phyloP scores from a whole-genome alignment of 2,797 vertebrate species.

The Geotrypetes seraphini region DNA sequence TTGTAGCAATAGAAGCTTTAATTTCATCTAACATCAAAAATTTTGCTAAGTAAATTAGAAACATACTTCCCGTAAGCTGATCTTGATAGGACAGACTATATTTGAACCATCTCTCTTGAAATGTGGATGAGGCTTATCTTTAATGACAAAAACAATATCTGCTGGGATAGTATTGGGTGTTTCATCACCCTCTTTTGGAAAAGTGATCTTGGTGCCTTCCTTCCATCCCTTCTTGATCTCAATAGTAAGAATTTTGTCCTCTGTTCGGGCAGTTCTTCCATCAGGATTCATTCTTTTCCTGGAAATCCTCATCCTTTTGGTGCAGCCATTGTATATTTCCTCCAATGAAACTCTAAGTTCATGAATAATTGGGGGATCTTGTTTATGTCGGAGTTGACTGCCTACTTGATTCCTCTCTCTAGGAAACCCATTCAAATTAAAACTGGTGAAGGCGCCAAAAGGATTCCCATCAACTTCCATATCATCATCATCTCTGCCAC shows the following conservation, averaged over 20 bases:
- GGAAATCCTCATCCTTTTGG: conserved; percentile 96
- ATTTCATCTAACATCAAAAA: too few species aligned
- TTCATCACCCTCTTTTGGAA: conserved; percentile 93
- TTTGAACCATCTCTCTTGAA: conserved; percentile 94
- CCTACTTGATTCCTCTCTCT: conserved; percentile 80
- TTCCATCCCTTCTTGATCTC: conserved; percentile 98
- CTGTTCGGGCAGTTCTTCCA: conserved; percentile 79
- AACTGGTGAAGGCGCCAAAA: conserved; percentile 81
- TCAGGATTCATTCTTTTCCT: conserved; percentile 88
- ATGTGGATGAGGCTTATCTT: conserved; percentile 91
- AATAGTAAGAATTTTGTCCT: conserved; percentile 95
- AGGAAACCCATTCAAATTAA: conserved; percentile 89
- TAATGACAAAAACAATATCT: conserved; percentile 95
- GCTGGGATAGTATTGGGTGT: conserved; percentile 83
- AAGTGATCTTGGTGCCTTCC: conserved; percentile 97
- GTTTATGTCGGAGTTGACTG: conserved; percentile 74
- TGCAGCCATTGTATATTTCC: conserved; percentile 91
- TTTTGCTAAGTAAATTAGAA: neutral
- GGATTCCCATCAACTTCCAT: conserved; percentile 90
- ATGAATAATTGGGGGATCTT: conserved; percentile 91
- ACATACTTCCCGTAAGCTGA: conserved; percentile 90
- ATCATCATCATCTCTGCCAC: conserved; percentile 83
- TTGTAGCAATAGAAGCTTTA: too few species aligned
- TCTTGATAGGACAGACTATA: conserved; percentile 84
- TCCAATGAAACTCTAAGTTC: conserved; percentile 90